Conservation (phyloP, 2,113 vertebrate species). For the Apodemus sylvaticus region DNA sequence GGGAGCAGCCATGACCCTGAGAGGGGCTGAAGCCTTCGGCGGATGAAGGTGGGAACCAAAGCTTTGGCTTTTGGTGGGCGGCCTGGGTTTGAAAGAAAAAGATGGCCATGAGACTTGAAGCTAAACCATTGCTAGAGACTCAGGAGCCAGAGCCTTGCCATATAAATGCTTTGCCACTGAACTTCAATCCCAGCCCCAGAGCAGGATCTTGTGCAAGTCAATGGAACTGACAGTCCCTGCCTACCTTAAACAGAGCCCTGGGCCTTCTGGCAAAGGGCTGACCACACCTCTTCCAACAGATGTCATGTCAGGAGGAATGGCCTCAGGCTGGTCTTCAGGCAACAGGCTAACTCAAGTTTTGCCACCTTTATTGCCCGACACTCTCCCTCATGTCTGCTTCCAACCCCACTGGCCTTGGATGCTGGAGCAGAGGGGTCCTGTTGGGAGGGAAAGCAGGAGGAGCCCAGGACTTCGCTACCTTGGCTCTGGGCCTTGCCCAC, state of each 20-base stretch:
- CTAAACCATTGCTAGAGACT: too few relatives aligned
- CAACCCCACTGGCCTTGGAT: not conserved
- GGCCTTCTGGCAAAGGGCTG: not conserved
- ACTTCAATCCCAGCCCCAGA: not conserved
- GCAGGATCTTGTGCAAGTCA: not conserved
- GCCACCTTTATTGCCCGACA: too few relatives aligned
- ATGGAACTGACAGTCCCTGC: too few relatives aligned
- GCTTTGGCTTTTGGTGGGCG: not conserved
- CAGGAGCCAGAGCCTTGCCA: not conserved
- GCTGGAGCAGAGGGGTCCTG: not conserved
- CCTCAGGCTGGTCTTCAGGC: too few relatives aligned
- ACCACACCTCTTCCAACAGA: not conserved
- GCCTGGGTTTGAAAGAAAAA: not conserved
- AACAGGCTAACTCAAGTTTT: accelerated
- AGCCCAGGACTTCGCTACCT: not conserved
- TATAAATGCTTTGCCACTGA: not conserved
- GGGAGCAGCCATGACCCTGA: not conserved
- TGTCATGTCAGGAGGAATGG: not conserved
- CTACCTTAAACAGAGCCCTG: not conserved
- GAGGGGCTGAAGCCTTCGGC: not conserved
- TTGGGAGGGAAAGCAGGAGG: not conserved
- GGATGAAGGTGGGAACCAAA: not conserved
- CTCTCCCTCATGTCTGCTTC: not conserved
- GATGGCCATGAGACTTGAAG: not conserved
- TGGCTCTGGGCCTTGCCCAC: not conserved